These are phyloP conservation scores for Pimpla rufipes DNA, from an alignment of 2,888 invertebrate species.

Conservation along the genomic window DNA sequence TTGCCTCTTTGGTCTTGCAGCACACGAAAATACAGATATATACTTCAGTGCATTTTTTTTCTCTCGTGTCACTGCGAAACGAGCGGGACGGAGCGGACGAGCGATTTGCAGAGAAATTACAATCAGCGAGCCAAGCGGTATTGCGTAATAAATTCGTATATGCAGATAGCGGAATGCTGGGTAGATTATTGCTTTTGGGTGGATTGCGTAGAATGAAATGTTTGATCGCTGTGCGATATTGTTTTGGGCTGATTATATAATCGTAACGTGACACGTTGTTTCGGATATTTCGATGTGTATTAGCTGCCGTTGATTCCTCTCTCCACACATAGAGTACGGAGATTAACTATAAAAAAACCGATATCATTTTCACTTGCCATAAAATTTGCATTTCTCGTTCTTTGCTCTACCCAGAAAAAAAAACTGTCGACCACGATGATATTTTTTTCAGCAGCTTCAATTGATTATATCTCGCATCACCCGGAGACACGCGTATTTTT, in stretches of 20 bases:
- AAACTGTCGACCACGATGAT: too few species aligned
- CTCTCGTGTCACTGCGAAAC: constrained; percentile 3
- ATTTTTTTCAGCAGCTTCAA: too few species aligned
- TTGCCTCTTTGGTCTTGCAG: constrained; percentile 4
- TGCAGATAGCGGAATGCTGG: not conserved
- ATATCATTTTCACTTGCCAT: too few species aligned
- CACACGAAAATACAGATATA: constrained; percentile 41
- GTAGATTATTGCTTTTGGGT: not conserved
- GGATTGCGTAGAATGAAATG: not conserved
- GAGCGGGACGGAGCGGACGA: not conserved
- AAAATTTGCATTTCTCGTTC: too few species aligned
- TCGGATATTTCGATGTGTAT: not conserved
- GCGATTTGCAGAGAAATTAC: constrained; percentile 21
- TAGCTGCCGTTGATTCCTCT: too few species aligned
- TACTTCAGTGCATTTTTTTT: constrained; percentile 11
- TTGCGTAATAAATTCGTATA: not conserved
- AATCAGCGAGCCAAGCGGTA: constrained; percentile 19
- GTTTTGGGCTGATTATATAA: not conserved
- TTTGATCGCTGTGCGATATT: not conserved
- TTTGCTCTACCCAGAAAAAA: too few species aligned
- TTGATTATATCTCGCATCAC: not conserved
- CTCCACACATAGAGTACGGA: too few species aligned
- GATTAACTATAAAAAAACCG: too few species aligned
- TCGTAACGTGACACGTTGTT: not conserved
- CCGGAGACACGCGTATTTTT: constrained; percentile 31